phyloP scores from a whole-genome alignment of 2,113 vertebrate species.

The Brachyhypopomus occidentalis region DNA sequence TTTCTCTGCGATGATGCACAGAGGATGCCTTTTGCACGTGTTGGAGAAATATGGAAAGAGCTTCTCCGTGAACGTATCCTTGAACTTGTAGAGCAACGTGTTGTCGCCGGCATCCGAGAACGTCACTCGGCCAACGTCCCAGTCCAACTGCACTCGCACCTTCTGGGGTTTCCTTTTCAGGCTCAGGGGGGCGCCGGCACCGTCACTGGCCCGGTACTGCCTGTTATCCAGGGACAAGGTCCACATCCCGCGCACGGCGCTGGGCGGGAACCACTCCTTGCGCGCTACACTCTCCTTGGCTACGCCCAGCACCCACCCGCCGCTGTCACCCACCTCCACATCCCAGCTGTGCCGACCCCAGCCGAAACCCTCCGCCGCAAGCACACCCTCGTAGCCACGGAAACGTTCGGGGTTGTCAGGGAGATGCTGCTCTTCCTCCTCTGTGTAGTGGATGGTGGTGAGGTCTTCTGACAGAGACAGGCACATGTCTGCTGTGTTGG shows the following conservation, averaged over 20 bases:
- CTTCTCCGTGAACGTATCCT: constrained; percentile 58
- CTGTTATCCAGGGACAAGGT: constrained; percentile 53
- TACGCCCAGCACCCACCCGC: constrained; percentile 64
- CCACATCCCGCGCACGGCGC: constrained; percentile 58
- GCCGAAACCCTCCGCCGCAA: constrained; percentile 57
- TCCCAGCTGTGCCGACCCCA: constrained; percentile 61
- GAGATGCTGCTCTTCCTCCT: constrained; percentile 54
- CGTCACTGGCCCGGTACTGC: constrained; percentile 57
- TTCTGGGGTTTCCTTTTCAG: constrained; percentile 56
- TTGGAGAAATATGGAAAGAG: constrained; percentile 63
- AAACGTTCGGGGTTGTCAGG: constrained; percentile 64
- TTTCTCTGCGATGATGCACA: constrained; percentile 56
- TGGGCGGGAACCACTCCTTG: constrained; percentile 58
- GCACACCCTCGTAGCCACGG: constrained; percentile 53
- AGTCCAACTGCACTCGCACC: constrained; percentile 65
- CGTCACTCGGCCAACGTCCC: constrained; percentile 60
- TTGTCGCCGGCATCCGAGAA: constrained; percentile 66
- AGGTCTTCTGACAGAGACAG: constrained; percentile 63
- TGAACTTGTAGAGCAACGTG: constrained; percentile 58
- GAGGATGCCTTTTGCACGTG: constrained; percentile 57
- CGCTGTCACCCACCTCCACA: constrained; percentile 57
- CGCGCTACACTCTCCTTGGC: constrained; percentile 49
- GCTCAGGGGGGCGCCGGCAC: constrained; percentile 37
- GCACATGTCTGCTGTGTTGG: constrained; percentile 61
- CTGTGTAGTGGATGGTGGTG: constrained; percentile 53